Base-by-base conservation (phyloP, 2,797 vertebrate genomes). In the Peromyscus nudipes region DNA sequence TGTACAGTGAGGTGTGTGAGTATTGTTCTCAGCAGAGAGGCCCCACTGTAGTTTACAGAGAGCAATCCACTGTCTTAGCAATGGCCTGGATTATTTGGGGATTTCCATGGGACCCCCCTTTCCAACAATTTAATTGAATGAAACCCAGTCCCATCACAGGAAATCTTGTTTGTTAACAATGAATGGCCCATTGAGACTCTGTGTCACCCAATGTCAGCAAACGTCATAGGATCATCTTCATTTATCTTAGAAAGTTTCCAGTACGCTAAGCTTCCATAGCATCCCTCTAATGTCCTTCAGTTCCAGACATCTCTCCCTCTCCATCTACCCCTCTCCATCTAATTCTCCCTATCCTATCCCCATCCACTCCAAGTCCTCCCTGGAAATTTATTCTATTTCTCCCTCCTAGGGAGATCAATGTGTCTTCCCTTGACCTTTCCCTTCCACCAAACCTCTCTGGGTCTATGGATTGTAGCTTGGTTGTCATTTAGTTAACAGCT, bases 311-410 rank as follows among this genome's bases (percentile, higher is more conserved):
- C 13, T 27, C 52, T 81, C 12, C n/a, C 34, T 34, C 16, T 34
- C 16, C 6, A 81, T 25, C 0, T 25, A 1, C 14, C 12, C 55
- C 7, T 27, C 2, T 0, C 1, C 23, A 82, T n/a, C 13, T 82
- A n/a, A 82, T 82, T 10, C n/a, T 40, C 23, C 2, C 23, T 12
- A 7, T 21, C 49, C 34, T 37, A n/a, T n/a, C 2, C 77, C 4
- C 13, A 81, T 31, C 52, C 31, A 37, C 7, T 17, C 9, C 17
- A 71, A 37, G 8, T 21, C n/a, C 69, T 17, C 19, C 0, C 17
- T 37, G 37, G 19, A 43, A 75, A 43, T 75, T 2, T 40, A 25
- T 14, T 75, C 10, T 43, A 75, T 13, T 73, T 75, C 37, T 0
- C 4, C 2, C 4, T 43, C 21, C 71, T 11, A 43, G 10, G 2